Percentiles rank a stretch among this genome's conserved stretches.
Conservation (phyloP, 37 sponge, comb jelly and placozoan species). For the Diacarnus erythraeanus region DNA sequence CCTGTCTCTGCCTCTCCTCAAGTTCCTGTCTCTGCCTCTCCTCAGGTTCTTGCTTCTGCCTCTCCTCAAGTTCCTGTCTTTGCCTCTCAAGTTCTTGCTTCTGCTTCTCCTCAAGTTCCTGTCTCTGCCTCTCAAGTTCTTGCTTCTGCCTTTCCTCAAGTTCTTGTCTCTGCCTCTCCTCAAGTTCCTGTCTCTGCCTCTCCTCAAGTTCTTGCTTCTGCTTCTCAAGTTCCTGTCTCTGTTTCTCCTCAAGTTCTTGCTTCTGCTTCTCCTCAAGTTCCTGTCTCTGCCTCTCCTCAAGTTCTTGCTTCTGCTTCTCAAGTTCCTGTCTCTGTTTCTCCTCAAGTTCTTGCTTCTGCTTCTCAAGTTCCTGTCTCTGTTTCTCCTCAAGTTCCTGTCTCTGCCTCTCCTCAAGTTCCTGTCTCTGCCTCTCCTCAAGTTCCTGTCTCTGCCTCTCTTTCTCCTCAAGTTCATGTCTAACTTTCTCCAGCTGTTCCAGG, state of each 20-base stretch:
- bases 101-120: not conserved
- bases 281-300: not conserved
- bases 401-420: not conserved
- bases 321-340: not conserved
- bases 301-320: slow-evolving; percentile 1
- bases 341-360: not conserved
- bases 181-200: not conserved
- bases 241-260: slow-evolving; percentile 2
- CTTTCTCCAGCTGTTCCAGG: not conserved
- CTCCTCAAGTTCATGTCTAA: not conserved
- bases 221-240: slow-evolving; percentile 1
- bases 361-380: not conserved
- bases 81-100: not conserved
- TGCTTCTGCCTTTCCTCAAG: not conserved
- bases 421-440: not conserved
- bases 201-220: not conserved
- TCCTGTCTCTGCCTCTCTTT: not conserved
- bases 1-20: not conserved
- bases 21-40: not conserved
- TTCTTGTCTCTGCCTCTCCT: not conserved
- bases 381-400: not conserved
- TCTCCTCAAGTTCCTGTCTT: not conserved
- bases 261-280: not conserved
- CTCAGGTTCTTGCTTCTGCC: not conserved
- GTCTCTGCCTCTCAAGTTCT: not conserved